These are phyloP conservation scores for Trissonchulus sp. DNA, from an alignment of 2,888 invertebrate species.

Conservation along the genomic window DNA sequence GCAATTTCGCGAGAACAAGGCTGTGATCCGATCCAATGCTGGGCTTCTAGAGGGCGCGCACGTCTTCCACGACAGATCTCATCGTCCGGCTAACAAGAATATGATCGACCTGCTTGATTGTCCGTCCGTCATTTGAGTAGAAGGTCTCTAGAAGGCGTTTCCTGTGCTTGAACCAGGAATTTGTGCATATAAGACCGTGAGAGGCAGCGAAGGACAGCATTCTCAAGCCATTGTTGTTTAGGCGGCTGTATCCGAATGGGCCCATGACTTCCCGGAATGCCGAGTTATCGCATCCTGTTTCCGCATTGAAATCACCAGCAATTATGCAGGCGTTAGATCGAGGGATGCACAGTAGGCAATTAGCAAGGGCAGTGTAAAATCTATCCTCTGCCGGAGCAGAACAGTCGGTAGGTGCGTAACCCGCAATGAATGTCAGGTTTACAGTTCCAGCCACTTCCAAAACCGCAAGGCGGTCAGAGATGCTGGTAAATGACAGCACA, in stretches of 20 bases:
- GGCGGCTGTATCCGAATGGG: neutral
- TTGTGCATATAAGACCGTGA: neutral
- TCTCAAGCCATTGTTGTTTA: slow-evolving; percentile 9
- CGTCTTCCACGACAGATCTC: slow-evolving; percentile 7
- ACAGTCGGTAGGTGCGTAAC: neutral
- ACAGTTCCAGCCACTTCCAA: neutral
- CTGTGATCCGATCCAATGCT: slow-evolving; percentile 10
- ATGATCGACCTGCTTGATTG: slow-evolving; percentile 2
- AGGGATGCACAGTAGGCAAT: neutral
- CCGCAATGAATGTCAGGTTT: neutral
- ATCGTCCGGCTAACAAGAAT: neutral
- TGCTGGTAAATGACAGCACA: neutral
- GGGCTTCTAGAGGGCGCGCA: neutral
- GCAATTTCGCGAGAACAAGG: slow-evolving; percentile 10
- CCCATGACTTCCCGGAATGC: neutral
- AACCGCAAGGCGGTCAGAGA: neutral
- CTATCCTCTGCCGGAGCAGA: neutral
- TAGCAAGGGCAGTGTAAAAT: neutral
- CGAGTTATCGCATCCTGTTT: neutral
- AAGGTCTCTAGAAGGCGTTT: neutral
- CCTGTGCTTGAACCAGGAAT: neutral
- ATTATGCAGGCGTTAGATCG: neutral
- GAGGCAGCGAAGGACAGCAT: slow-evolving; percentile 1
- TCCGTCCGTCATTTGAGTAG: slow-evolving; percentile 1
- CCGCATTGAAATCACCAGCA: slow-evolving; percentile 15